Evolutionary conservation across 2,113 vertebrate species (phyloP).

Genomic region (Vicugna pacos): DNA sequence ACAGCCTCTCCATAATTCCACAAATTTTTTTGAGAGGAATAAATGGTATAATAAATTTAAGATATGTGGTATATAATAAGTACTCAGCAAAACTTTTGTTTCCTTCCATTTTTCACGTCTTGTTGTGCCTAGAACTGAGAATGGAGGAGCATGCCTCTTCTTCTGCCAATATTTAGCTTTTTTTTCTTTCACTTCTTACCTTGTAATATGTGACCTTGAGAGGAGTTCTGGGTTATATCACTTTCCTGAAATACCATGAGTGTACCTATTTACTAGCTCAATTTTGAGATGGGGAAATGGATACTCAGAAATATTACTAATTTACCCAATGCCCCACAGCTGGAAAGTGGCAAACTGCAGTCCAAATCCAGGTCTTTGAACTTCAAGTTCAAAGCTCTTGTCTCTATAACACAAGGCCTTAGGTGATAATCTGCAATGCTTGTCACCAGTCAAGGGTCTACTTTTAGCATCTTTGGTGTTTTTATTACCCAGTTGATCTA

Average conservation of each 20-base stretch:
- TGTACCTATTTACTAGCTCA: neutral
- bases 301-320: constrained; percentile 34
- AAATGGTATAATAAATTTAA: neutral
- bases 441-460: neutral
- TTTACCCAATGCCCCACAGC: neutral
- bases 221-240: neutral
- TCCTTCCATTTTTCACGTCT: neutral
- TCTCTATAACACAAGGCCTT: neutral
- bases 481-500: neutral
- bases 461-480: neutral
- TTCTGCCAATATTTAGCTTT: neutral
- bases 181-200: neutral
- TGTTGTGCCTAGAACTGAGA: neutral
- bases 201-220: neutral
- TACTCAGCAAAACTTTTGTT: neutral
- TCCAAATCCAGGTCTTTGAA: neutral
- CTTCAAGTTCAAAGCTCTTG: neutral
- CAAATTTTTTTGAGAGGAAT: neutral
- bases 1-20: neutral
- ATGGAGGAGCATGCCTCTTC: neutral
- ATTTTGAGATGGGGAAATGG: neutral
- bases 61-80: neutral
- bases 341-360: neutral
- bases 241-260: neutral
- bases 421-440: neutral